Base-by-base conservation (phyloP, 2,888 invertebrate genomes). In the Drosophila paranaensis region DNA sequence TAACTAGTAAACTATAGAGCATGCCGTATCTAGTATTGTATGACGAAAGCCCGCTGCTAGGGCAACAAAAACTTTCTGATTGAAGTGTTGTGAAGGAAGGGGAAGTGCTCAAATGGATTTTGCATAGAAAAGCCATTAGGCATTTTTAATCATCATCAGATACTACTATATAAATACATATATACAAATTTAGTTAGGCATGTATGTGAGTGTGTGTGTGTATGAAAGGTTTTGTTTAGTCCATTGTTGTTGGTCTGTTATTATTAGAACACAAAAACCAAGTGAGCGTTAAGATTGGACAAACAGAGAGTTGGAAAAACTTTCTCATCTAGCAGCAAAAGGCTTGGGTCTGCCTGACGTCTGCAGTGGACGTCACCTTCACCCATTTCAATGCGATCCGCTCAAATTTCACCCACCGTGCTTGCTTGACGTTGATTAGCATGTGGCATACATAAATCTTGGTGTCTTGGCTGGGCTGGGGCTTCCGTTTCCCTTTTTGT, bases 251-350 rank as follows among this genome's bases (percentile, higher is more conserved):
- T 63, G 48, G 57, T 57, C 53, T 74, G 39, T 65, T 87, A 76
- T 84, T 84, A 89, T 87, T 89, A 84, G 84, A 84, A 84, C 84
- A 83, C 84, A 84, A 76, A 84, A 89, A 65, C 87, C 84, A 84
- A 89, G 84, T 89, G 79, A 84, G 84, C 84, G 84, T 88, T 89
- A 84, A 84, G 89, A 88, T 84, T 78, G 74, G 40, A n/a, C 71
- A 30, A 50, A 50, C 66, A 68, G 16, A 63, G 42, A 51, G 63
- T 30, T 62, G 60, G 54, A 77, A 71, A 79, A 87, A 84, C 84
- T 84, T 84, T 84, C 89, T 78, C 84, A 86, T 74, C 73, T 71
- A 66, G 51, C 20, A 66, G 51, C 20, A 37, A 46, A 60, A 55
- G 58, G 50, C 30, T 53, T 39, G n/a, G 46, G 25, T 4, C 40